These are phyloP conservation scores for Mixornis gularis DNA, from an alignment of 2,113 vertebrate genomes.

Conservation along the genomic window DNA sequence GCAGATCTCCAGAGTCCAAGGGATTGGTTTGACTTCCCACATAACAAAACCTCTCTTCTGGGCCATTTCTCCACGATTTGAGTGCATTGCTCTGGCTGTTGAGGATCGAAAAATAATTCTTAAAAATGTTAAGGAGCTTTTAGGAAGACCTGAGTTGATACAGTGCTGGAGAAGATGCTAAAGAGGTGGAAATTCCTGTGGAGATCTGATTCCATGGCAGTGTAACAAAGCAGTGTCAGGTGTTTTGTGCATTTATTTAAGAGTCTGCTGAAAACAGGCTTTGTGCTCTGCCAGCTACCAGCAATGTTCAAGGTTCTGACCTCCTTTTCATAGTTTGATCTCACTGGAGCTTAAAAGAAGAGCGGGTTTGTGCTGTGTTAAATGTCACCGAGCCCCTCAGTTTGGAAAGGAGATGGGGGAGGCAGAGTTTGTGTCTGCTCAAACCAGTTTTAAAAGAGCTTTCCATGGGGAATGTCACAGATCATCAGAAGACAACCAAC, in stretches of 20 bases:
- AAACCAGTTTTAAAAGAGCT: neutral
- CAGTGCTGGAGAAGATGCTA: neutral
- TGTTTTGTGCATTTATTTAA: neutral
- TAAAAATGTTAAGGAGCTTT: neutral
- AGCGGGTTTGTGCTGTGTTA: neutral
- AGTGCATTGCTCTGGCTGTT: neutral
- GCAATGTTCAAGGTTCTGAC: neutral
- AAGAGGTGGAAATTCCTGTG: neutral
- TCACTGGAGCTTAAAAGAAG: neutral
- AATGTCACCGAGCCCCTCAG: fast-evolving
- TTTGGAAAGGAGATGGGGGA: neutral
- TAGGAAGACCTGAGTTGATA: fast-evolving
- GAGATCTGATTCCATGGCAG: neutral
- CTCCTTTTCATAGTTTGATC: neutral
- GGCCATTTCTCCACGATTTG: neutral
- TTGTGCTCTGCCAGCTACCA: neutral
- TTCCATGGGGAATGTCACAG: neutral
- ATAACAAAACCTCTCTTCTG: neutral
- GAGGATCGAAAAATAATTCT: neutral
- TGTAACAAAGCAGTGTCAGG: neutral
- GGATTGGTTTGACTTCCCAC: neutral
- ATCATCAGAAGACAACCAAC: fast-evolving
- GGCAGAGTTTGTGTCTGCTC: neutral
- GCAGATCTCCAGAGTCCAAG: neutral
- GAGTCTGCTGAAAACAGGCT: neutral